These are phyloP conservation scores for Penaeus japonicus DNA, from an alignment of 1,140 invertebrate genomes.

Conservation along the genomic window DNA sequence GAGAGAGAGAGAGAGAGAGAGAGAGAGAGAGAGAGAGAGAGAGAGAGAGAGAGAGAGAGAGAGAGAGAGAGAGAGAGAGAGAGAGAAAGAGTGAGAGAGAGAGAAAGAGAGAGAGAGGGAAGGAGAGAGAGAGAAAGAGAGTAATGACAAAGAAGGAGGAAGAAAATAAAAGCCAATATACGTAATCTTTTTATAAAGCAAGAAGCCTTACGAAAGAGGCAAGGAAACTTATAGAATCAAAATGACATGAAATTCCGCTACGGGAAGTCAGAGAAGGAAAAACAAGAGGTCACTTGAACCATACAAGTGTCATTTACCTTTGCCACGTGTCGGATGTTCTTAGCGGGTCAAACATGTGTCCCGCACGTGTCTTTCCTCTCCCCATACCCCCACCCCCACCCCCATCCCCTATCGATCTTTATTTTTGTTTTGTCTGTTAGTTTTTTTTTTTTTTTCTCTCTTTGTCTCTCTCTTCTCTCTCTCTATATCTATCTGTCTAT, in stretches of 20 bases:
- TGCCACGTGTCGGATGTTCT: no score
- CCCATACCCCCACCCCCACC: background rate
- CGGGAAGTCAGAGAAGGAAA: no score
- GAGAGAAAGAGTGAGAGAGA: background rate
- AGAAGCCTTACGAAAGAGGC: background rate
- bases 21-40: background rate
- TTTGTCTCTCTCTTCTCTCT: background rate
- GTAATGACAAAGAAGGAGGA: background rate
- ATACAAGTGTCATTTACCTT: no score
- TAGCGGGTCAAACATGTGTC: no score
- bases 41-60: background rate
- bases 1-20: background rate
- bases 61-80: background rate
- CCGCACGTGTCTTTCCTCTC: no score
- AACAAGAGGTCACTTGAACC: no score
- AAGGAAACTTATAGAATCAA: no score
- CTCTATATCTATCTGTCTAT: background rate
- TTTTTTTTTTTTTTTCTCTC: background rate
- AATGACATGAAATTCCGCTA: no score
- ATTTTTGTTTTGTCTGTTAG: background rate
- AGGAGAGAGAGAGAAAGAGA: no score
- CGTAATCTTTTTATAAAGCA: background rate
- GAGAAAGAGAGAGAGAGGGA: background rate
- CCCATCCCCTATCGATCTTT: background rate
- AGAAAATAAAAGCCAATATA: background rate